Evolutionary conservation across 2,888 invertebrate species (phyloP).

Genomic region (Sylvicola cinctus): DNA sequence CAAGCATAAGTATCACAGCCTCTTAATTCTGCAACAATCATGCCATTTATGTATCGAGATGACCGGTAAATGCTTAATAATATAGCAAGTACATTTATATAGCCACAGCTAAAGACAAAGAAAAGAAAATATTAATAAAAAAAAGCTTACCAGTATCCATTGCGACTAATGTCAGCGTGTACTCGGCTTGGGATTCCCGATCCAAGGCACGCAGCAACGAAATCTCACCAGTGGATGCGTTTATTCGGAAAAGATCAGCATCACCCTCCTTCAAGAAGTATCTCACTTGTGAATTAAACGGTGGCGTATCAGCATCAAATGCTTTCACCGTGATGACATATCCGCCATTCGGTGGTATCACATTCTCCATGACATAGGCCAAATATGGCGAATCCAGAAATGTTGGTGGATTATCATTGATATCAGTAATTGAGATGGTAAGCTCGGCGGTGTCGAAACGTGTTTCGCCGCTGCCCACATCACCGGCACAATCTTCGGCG

Average conservation of each 20-base stretch:
- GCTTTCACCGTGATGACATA: conserved; percentile 69
- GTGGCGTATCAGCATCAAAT: conserved; percentile 77
- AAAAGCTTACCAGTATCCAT: conserved; percentile 74
- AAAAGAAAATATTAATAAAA: conserved; percentile 1
- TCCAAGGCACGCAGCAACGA: conserved; percentile 64
- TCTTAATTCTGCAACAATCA: no score
- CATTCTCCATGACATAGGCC: conserved; percentile 84
- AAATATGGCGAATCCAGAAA: conserved; percentile 89
- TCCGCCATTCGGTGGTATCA: conserved; percentile 57
- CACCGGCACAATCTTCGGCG: conserved; percentile 72
- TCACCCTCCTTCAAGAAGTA: conserved; percentile 90
- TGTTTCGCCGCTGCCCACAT: conserved; percentile 32
- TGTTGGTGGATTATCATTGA: conserved; percentile 85
- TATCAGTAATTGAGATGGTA: conserved; percentile 67
- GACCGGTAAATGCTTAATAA: no score
- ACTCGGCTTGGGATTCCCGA: conserved; percentile 65
- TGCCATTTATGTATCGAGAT: no score
- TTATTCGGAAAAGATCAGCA: conserved; percentile 74
- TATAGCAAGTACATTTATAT: no score
- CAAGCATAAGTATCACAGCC: no score
- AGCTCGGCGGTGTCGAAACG: conserved; percentile 61
- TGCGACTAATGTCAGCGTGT: conserved; percentile 68
- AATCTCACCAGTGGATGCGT: conserved; percentile 81
- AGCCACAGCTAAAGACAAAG: neutral
- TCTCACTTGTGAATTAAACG: conserved; percentile 73